Conservation (phyloP, 2,797 vertebrate species). For the Crocidura indochinensis region DNA sequence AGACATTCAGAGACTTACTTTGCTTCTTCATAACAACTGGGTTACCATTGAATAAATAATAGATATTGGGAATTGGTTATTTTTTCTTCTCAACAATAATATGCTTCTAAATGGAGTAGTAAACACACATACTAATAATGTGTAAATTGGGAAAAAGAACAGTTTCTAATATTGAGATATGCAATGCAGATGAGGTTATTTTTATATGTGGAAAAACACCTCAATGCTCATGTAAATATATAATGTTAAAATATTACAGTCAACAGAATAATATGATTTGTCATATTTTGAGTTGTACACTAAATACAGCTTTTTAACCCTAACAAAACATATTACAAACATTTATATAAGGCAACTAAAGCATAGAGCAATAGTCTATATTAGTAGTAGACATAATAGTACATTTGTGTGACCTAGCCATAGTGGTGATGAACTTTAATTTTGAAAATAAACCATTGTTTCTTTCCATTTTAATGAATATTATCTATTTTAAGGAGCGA, state of each 20-base stretch:
- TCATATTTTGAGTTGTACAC: not conserved
- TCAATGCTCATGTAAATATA: not conserved
- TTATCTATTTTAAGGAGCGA: not conserved
- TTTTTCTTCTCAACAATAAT: slow-evolving; percentile 20
- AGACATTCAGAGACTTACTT: not conserved
- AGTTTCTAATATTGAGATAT: not conserved
- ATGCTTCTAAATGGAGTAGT: not conserved
- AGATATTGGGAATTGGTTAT: not conserved
- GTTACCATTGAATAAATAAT: slow-evolving; percentile 12
- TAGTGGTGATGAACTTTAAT: not conserved
- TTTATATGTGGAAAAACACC: not conserved
- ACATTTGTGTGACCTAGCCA: not conserved
- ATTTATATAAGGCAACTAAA: not conserved
- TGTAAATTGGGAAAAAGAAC: not conserved
- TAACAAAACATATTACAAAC: not conserved
- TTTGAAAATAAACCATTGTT: not conserved
- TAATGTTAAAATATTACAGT: not conserved
- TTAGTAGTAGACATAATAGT: not conserved
- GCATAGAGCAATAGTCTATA: too few relatives aligned
- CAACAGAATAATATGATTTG: slow-evolving; percentile 22
- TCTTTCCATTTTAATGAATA: not conserved
- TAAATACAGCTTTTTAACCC: not conserved
- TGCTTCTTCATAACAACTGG: not conserved
- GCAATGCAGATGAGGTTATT: not conserved
- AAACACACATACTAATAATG: slow-evolving; percentile 2